These are phyloP conservation scores for Drosophila emarginata DNA, from an alignment of 2,888 invertebrate species.

Conservation along the genomic window DNA sequence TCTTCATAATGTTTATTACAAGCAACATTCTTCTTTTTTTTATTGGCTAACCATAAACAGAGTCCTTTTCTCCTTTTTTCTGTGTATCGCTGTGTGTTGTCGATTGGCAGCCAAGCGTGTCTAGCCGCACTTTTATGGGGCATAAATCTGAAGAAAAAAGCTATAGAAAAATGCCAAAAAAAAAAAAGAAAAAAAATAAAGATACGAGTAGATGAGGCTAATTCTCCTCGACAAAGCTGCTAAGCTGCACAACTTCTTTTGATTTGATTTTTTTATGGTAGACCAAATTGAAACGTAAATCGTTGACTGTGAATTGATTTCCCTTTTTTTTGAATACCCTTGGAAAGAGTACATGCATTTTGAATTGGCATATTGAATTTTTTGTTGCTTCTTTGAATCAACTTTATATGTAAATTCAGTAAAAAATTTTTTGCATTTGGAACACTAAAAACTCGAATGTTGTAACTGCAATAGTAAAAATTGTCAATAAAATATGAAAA, in stretches of 20 bases:
- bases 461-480: no score
- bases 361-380: no score
- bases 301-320: conserved; percentile 40
- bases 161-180: conserved; percentile 48
- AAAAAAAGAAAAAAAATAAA: conserved; percentile 35
- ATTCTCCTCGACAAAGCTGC: conserved; percentile 48
- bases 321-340: background rate
- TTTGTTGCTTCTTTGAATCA: no score
- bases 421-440: no score
- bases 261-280: conserved; percentile 35
- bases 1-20: conserved; percentile 26
- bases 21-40: conserved; percentile 31
- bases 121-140: conserved; percentile 61
- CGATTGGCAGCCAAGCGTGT: conserved; percentile 38
- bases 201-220: conserved; percentile 28
- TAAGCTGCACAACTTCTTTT: conserved; percentile 38
- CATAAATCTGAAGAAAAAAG: conserved; percentile 67
- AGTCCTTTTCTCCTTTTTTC: conserved; percentile 14
- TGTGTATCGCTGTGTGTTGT: background rate
- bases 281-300: conserved; percentile 46
- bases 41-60: conserved; percentile 58
- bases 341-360: background rate
- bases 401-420: no score
- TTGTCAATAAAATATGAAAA: no score
- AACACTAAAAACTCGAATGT: no score